phyloP scores from a whole-genome alignment of 2,888 invertebrate genomes.

The Eupeodes latifasciatus region DNA sequence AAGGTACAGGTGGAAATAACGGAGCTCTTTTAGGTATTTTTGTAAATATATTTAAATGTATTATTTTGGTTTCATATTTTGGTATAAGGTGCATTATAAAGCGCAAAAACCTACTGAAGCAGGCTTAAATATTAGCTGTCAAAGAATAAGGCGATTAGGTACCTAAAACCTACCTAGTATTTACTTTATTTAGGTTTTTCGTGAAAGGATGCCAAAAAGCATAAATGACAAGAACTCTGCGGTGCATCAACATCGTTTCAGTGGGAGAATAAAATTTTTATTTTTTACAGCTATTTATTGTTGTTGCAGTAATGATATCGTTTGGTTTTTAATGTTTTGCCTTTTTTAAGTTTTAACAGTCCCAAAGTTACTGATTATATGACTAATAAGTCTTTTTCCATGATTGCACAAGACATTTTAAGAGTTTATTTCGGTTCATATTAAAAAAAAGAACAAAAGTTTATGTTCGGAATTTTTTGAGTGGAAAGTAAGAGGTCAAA shows the following conservation, averaged over 20 bases:
- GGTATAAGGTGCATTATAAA: conserved; percentile 41
- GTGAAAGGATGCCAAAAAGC: not conserved
- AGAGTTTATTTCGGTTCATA: too few species aligned
- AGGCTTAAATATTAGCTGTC: conserved; percentile 36
- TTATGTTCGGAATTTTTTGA: too few species aligned
- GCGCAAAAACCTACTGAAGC: conserved; percentile 44
- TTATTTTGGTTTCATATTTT: not conserved
- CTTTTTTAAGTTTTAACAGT: not conserved
- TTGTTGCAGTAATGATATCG: not conserved
- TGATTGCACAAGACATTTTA: too few species aligned
- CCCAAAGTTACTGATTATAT: too few species aligned
- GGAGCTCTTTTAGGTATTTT: conserved; percentile 7
- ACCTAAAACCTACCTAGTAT: conserved; percentile 11
- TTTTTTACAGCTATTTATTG: not conserved
- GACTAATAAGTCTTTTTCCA: too few species aligned
- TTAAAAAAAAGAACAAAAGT: too few species aligned
- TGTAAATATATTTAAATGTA: not conserved
- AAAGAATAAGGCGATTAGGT: conserved; percentile 56
- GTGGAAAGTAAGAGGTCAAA: too few species aligned
- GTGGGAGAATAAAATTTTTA: conserved; percentile 34
- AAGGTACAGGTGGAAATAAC: not conserved
- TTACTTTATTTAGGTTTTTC: not conserved
- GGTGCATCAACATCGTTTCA: not conserved
- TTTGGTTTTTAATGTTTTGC: not conserved
- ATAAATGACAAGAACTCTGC: not conserved